phyloP scores from a whole-genome alignment of 2,113 vertebrate species.

The Callipepla squamata region DNA sequence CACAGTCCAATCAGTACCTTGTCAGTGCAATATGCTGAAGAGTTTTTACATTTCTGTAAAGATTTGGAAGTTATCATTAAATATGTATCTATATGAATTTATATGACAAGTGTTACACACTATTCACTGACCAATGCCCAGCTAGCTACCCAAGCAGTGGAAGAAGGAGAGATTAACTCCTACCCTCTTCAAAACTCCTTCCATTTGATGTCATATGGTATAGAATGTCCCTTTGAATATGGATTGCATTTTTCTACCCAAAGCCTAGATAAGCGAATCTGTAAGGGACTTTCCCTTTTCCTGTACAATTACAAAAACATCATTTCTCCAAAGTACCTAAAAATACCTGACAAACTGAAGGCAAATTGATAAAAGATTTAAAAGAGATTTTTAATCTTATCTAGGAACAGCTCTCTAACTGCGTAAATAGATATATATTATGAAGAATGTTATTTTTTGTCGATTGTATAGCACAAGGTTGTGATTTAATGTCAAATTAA shows the following conservation, averaged over 20 bases:
- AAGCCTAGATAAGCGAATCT: not conserved
- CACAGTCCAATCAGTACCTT: not conserved
- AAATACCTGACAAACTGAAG: not conserved
- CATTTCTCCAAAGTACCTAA: not conserved
- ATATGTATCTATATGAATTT: too few species aligned
- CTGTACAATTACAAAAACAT: not conserved
- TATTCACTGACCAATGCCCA: too few species aligned
- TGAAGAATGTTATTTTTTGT: not conserved
- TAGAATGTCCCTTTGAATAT: too few species aligned
- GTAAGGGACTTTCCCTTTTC: not conserved
- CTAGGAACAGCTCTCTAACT: not conserved
- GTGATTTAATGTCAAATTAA: slow-evolving; percentile 14
- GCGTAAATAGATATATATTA: not conserved
- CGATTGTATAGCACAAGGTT: not conserved
- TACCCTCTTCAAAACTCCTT: too few species aligned
- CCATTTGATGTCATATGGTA: too few species aligned
- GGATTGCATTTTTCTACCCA: not conserved
- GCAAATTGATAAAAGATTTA: not conserved
- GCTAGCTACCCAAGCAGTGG: too few species aligned
- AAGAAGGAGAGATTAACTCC: too few species aligned
- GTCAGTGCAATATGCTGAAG: not conserved
- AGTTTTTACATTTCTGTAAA: not conserved
- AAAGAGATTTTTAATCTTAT: not conserved
- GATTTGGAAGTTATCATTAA: not conserved
- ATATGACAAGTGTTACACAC: too few species aligned